These are phyloP conservation scores for Mya arenaria DNA, from an alignment of 1,140 invertebrate genomes.

Conservation along the genomic window DNA sequence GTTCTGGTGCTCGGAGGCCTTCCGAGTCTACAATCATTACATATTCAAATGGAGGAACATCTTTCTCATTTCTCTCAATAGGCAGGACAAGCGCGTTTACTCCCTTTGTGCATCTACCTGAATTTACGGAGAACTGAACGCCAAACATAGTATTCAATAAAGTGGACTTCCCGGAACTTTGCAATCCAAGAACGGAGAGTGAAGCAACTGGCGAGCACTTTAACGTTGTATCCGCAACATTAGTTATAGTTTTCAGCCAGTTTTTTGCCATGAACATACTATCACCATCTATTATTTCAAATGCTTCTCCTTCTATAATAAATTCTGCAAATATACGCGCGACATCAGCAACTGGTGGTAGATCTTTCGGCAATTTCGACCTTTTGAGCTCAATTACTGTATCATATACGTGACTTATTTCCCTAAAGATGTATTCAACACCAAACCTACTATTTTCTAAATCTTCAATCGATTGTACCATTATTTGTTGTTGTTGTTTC, in stretches of 20 bases:
- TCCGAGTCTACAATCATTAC: neutral
- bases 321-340: neutral
- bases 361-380: too few relatives aligned
- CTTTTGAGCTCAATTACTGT: neutral
- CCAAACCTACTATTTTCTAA: neutral
- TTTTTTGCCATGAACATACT: neutral
- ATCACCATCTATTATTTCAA: constrained; percentile 20
- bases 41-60: neutral
- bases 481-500: neutral
- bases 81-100: constrained; percentile 5
- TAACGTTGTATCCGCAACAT: neutral
- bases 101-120: constrained; percentile 39
- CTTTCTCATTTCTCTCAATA: too few relatives aligned
- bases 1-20: neutral
- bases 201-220: too few relatives aligned
- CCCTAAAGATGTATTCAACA: constrained; percentile 11
- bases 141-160: constrained; percentile 53
- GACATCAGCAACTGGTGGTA: neutral
- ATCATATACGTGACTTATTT: constrained; percentile 11
- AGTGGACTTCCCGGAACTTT: constrained; percentile 51
- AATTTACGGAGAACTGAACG: neutral
- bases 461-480: neutral
- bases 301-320: neutral
- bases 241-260: neutral
- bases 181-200: constrained; percentile 23